Evolutionary conservation across 2,797 vertebrate genomes (phyloP).

Genomic region (Psittacula echo): DNA sequence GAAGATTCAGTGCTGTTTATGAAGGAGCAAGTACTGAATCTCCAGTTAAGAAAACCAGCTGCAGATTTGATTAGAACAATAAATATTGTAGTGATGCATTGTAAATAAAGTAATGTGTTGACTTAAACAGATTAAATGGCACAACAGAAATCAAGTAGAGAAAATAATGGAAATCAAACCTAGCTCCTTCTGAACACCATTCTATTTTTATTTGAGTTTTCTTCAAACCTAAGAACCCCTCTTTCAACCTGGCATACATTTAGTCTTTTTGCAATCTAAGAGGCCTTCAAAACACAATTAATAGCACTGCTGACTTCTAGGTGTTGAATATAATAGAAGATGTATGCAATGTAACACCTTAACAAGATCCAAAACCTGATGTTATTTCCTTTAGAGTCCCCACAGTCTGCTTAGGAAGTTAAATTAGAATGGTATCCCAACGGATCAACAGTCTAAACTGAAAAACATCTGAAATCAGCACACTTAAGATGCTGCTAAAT

Average conservation of each 20-base stretch:
- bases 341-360: neutral
- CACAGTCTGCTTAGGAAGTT: neutral
- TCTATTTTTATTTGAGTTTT: neutral
- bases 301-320: neutral
- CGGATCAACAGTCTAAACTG: neutral
- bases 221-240: neutral
- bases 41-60: conserved; percentile 36
- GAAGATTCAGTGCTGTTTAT: conserved; percentile 8
- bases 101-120: conserved; percentile 44
- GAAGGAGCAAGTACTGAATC: neutral
- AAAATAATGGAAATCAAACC: neutral
- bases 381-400: neutral
- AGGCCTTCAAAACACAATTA: neutral
- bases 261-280: neutral
- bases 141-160: neutral
- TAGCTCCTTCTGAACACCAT: neutral
- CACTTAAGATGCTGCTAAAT: neutral
- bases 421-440: neutral
- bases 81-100: conserved; percentile 47
- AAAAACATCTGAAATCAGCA: neutral
- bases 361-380: neutral
- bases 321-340: neutral
- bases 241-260: neutral
- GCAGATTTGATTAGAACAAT: conserved; percentile 39
- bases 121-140: conserved; percentile 11